Evolutionary conservation across 2,113 vertebrate genomes (phyloP), one percentile per base, ranked within the genome.

Genomic region (Dissostichus mawsoni): DNA sequence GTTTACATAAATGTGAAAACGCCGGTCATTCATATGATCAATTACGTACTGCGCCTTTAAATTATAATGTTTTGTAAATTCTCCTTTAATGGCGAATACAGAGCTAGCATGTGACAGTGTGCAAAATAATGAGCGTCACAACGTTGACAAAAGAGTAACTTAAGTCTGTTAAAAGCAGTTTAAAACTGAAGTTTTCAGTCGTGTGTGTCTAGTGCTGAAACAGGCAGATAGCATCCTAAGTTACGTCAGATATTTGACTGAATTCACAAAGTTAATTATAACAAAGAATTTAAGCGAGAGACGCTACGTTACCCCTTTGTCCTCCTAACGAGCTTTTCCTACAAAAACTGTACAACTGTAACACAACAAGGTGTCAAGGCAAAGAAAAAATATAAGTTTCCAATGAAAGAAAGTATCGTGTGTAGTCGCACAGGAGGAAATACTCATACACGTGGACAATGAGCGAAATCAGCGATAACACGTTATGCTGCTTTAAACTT

Each of bases 381-480:
- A 17, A 23, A 44, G 3, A 17, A 11, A 8, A 59, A 18, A 23
- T 1, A 11, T 29, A 11, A 8, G 58, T 23, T 55, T 47, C 16
- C 2, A 62, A 13, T 48, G 23, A 47, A 9, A 11, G 23, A 8
- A 29, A 9, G 12, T 2, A 8, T 44, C 48, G 5, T 23, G 3
- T 1, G 0, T 9, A 16, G 44, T 48, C 10, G 14, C 2, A 14
- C 47, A 10, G 59, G 47, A 13, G 44, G 8, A 41, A 11, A 61
- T 1, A 8, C 17, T 25, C 44, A 29, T 8, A 5, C 78, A 77
- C 74, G 74, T 85, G 83, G 78, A 29, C 57, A 11, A 3, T 1
- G 3, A 17, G 2, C 0, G 11, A 13, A 10, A 53, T 0, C 2
- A 50, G 0, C 2, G 20, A 14, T 11, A 0, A 18, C 52, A 25